Evolutionary conservation across 2,797 vertebrate genomes (phyloP).

Genomic region (Acanthis flammea): DNA sequence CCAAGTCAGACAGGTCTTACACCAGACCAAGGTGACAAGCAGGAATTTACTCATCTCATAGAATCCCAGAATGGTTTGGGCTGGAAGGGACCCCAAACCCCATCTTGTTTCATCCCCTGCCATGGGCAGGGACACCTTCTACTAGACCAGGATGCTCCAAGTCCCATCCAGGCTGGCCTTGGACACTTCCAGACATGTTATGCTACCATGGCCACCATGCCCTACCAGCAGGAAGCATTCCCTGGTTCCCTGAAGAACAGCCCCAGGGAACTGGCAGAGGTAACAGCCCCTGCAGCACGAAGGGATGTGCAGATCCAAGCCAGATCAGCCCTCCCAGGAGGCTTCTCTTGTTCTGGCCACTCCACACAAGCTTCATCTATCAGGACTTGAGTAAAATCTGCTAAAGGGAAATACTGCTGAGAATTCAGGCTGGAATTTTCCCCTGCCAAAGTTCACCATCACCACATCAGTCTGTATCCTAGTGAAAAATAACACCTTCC

Average conservation of each 20-base stretch:
- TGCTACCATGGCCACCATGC: neutral
- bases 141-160: neutral
- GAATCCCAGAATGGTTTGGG: neutral
- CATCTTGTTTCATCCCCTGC: neutral
- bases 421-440: neutral
- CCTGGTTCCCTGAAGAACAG: neutral
- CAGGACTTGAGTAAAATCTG: neutral
- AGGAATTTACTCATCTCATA: neutral
- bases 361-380: neutral
- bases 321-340: neutral
- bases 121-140: neutral
- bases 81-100: neutral
- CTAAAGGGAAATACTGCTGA: neutral
- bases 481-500: neutral
- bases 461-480: neutral
- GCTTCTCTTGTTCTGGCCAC: neutral
- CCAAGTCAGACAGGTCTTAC: neutral
- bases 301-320: neutral
- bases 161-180: neutral
- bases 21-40: neutral
- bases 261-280: neutral
- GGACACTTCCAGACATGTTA: neutral
- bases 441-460: neutral
- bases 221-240: neutral
- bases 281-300: fast-evolving